Evolutionary conservation across 2,113 vertebrate species (phyloP).

Genomic region (Crotophaga sulcirostris): DNA sequence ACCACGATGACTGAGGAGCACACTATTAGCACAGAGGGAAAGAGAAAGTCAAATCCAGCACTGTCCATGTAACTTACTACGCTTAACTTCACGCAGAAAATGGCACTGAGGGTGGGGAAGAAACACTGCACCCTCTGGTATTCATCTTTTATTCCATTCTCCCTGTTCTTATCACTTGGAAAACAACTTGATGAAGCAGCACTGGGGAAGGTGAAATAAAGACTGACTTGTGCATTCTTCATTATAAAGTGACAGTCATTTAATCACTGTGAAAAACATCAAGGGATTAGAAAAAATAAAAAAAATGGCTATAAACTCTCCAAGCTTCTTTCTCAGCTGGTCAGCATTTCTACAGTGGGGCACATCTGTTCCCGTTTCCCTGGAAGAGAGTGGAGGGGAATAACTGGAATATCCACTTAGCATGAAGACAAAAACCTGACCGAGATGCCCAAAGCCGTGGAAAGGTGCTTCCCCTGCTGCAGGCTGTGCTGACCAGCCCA

Average conservation of each 20-base stretch:
- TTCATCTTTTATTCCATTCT: not conserved
- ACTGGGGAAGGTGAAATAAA: not conserved
- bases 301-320: not conserved
- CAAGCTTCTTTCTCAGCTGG: not conserved
- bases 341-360: conserved; percentile 34
- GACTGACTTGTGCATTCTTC: not conserved
- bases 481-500: not conserved
- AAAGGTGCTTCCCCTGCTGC: not conserved
- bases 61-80: not conserved
- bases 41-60: fast-evolving
- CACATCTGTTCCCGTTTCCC: conserved; percentile 58
- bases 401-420: conserved; percentile 1
- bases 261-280: not conserved
- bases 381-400: not conserved
- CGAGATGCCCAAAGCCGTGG: fast-evolving
- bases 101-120: not conserved
- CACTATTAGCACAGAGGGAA: fast-evolving
- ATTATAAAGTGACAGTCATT: not conserved
- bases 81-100: not conserved
- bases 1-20: fast-evolving
- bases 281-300: not conserved
- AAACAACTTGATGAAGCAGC: not conserved
- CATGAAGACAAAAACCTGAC: not conserved
- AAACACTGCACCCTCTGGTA: not conserved
- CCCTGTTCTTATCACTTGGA: not conserved